Evolutionary conservation across 2,113 vertebrate species (phyloP), one percentile per base, ranked within the genome.

Genomic region (Pygoscelis adeliae): DNA sequence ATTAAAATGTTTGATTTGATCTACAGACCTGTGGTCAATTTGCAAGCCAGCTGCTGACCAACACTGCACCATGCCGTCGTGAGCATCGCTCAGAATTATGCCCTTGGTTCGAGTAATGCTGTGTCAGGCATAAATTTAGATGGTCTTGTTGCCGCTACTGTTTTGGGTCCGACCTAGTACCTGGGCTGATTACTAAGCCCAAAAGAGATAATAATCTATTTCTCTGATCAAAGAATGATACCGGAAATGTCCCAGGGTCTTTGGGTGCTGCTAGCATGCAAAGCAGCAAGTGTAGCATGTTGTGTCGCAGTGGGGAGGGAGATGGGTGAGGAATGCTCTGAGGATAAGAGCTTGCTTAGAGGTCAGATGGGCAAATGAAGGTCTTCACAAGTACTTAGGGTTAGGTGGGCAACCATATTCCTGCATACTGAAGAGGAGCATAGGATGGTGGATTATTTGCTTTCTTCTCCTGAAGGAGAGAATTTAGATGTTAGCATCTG

Each of bases 1-100:
- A 87, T 96, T 94, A 96, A 97, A 97, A 62, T 58, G 86, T 92
- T 94, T 81, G 70, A 83, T 96, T 95, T 94, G 87, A 96, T 96
- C 76, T 93, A 59, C 78, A 59, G 95, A 78, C 49, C 67, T 92
- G 12, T 59, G 93, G 72, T 93, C 80, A 85, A 67, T 95, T 94
- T 94, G 67, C 90, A 92, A 72, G 62, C 44, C 89, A 95, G 70
- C 52, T 82, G 53, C 89, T 91, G 69, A 84, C 89, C 93, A 81
- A 69, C 15, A 9, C 22, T 49, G n/a, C 50, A 23, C 42, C 1
- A 0, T 84, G 47, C 42, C 12, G 2, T 69, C 3, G 3, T 38
- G 49, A 85, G 30, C 62, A 47, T 58, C 0, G 0, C 84, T 81
- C 66, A 81, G 65, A 88, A 36, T 81, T 66, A 26, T 20, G 36